Conservation (phyloP, 2,113 vertebrate species). For the Ptyas mucosa region DNA sequence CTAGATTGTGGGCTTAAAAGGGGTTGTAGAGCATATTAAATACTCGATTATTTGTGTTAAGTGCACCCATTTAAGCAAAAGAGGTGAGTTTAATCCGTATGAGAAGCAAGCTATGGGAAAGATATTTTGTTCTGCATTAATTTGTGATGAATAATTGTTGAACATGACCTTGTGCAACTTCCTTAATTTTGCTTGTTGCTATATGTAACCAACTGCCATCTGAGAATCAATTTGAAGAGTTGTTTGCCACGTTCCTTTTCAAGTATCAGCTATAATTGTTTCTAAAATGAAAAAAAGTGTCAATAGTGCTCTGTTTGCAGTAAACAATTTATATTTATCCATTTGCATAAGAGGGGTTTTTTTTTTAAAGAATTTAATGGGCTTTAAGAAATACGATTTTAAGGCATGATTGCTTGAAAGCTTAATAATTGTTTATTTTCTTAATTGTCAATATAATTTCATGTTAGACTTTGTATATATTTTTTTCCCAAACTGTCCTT, state of each 20-base stretch:
- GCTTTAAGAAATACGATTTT: slow-evolving; percentile 39
- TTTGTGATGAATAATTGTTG: slow-evolving; percentile 22
- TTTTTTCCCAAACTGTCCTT: neutral
- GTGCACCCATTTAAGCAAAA: slow-evolving; percentile 14
- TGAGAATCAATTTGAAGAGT: slow-evolving; percentile 26
- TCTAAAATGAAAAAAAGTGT: slow-evolving; percentile 35
- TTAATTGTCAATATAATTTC: slow-evolving; percentile 9
- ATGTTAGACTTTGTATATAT: neutral
- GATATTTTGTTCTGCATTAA: slow-evolving; percentile 20
- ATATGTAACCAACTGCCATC: slow-evolving; percentile 15
- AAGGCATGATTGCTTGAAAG: slow-evolving; percentile 37
- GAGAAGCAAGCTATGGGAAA: neutral
- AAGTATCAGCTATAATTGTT: slow-evolving; percentile 23
- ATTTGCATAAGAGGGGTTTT: slow-evolving; percentile 14
- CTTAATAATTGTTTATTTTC: slow-evolving; percentile 8
- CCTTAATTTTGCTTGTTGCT: neutral
- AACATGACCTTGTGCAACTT: slow-evolving; percentile 14
- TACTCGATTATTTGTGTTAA: neutral
- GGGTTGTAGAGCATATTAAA: neutral
- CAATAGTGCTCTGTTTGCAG: slow-evolving; percentile 36
- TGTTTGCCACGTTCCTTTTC: slow-evolving; percentile 19
- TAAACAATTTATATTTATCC: slow-evolving; percentile 41
- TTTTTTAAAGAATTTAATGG: slow-evolving; percentile 25
- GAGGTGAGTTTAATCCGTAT: slow-evolving; percentile 1
- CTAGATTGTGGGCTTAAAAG: neutral